These are phyloP conservation scores for Penaeus monodon DNA, from an alignment of 2,888 invertebrate genomes.

Conservation along the genomic window DNA sequence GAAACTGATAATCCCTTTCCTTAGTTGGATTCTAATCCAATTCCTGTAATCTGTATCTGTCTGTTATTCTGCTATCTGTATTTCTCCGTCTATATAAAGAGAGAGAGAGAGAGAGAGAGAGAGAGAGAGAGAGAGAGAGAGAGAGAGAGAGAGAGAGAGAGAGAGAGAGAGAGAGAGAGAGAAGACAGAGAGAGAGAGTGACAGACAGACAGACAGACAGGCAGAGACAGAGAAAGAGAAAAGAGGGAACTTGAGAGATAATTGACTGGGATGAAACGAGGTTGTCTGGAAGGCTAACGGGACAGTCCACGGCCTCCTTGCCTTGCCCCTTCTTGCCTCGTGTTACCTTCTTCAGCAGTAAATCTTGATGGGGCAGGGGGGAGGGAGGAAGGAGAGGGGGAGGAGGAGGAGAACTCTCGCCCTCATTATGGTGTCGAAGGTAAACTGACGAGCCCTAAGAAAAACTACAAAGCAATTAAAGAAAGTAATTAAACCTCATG, in stretches of 20 bases:
- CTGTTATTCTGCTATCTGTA: too few species aligned
- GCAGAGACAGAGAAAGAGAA: slow-evolving; percentile 25
- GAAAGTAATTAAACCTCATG: slow-evolving; percentile 44
- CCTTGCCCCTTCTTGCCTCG: too few species aligned
- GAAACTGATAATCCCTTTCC: too few species aligned
- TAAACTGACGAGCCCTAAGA: slow-evolving; percentile 10
- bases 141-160: slow-evolving; percentile 12
- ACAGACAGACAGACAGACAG: slow-evolving; percentile 41
- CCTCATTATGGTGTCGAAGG: slow-evolving; percentile 42
- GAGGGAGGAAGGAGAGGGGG: background rate
- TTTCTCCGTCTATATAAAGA: background rate
- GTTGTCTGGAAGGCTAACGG: too few species aligned
- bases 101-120: slow-evolving; percentile 21
- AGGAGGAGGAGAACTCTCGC: background rate
- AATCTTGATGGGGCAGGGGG: background rate
- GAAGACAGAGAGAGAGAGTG: slow-evolving; percentile 23
- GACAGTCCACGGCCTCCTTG: too few species aligned
- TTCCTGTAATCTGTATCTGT: too few species aligned
- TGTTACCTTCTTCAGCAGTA: too few species aligned
- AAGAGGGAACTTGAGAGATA: slow-evolving; percentile 2
- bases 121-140: slow-evolving; percentile 30
- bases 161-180: slow-evolving; percentile 29
- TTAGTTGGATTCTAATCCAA: too few species aligned
- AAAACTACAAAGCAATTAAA: slow-evolving; percentile 48
- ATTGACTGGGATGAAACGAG: too few species aligned